phyloP scores from a whole-genome alignment of 2,888 invertebrate genomes.

The Luperina testacea region DNA sequence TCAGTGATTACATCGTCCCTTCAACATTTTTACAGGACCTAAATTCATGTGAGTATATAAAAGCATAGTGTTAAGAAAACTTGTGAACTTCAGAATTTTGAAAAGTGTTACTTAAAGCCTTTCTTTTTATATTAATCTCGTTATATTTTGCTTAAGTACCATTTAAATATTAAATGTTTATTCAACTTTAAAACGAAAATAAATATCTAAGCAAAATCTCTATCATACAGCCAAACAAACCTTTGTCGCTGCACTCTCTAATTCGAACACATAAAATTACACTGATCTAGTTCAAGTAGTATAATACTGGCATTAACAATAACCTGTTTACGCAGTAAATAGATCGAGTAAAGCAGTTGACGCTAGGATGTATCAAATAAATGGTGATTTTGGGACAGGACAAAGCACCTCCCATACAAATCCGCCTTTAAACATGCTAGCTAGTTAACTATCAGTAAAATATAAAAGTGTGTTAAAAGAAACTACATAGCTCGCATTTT shows the following conservation, averaged over 20 bases:
- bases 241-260: constrained; percentile 45
- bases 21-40: constrained; percentile 78
- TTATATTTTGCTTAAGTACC: not conserved
- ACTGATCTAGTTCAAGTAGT: constrained; percentile 51
- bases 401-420: not conserved
- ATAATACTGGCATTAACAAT: constrained; percentile 50
- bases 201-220: constrained; percentile 15
- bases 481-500: constrained; percentile 37
- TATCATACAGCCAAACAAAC: constrained; percentile 24
- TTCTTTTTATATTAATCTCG: not conserved
- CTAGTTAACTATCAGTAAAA: not conserved
- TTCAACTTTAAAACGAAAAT: constrained; percentile 2
- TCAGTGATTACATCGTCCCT: constrained; percentile 79
- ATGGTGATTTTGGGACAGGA: constrained; percentile 21
- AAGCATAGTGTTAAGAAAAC: constrained; percentile 42
- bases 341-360: constrained; percentile 41
- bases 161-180: not conserved
- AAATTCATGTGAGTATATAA: constrained; percentile 82
- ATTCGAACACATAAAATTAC: constrained; percentile 45
- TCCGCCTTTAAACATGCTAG: not conserved
- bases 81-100: constrained; percentile 24
- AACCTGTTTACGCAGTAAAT: constrained; percentile 58
- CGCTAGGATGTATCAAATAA: constrained; percentile 42
- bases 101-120: constrained; percentile 34
- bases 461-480: constrained; percentile 6